Evolutionary conservation across 1,140 invertebrate species (phyloP).

Genomic region (Coelopa frigida): DNA sequence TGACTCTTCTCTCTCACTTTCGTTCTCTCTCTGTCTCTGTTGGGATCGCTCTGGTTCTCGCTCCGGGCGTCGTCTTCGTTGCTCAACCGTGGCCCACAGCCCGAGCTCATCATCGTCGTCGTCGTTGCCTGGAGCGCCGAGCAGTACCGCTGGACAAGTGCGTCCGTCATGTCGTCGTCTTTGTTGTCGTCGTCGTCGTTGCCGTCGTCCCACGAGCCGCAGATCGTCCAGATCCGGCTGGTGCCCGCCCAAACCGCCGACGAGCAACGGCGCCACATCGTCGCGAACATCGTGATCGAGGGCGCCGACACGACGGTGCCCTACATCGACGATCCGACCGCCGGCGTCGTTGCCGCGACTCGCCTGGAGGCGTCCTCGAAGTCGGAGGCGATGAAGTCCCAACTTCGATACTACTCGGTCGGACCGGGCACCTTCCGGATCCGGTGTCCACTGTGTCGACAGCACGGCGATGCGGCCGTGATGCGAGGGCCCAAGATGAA

Average conservation of each 20-base stretch:
- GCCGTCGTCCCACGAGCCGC: conserved; percentile 12
- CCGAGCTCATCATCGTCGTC: no score
- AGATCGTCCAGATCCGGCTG: conserved; percentile 31
- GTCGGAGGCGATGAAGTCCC: conserved; percentile 15
- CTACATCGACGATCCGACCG: conserved; percentile 30
- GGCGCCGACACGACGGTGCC: conserved; percentile 24
- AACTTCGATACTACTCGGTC: conserved; percentile 30
- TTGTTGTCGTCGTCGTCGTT: no score
- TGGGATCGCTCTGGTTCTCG: no score
- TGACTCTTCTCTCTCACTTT: no score
- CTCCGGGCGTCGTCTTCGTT: no score
- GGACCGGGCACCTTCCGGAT: conserved; percentile 36
- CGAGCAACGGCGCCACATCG: conserved; percentile 32
- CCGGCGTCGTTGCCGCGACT: conserved; percentile 6
- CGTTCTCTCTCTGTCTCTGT: no score
- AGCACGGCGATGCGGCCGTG: conserved; percentile 34
- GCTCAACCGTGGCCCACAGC: no score
- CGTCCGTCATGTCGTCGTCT: no score
- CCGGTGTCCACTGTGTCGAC: conserved; percentile 31
- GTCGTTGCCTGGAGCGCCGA: no score
- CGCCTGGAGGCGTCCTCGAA: conserved; percentile 13
- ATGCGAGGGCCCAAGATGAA: conserved; percentile 35
- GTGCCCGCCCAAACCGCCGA: conserved; percentile 31
- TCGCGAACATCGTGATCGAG: conserved; percentile 36
- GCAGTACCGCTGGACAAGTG: no score